phyloP scores from a whole-genome alignment of 2,888 invertebrate genomes.

The Drosophila picticornis region DNA sequence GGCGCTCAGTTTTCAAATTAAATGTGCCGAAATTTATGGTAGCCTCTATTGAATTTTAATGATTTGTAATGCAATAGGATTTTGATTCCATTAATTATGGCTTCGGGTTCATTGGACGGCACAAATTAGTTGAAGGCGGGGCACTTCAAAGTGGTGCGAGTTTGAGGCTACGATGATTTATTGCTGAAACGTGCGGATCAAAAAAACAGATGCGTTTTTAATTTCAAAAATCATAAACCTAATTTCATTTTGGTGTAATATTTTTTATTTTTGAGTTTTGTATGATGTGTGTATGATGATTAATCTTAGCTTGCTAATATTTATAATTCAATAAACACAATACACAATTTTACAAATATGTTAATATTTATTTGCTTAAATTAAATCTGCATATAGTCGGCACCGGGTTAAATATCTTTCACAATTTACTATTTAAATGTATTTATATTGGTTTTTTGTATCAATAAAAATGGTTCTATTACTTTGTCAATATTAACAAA shows the following conservation, averaged over 20 bases:
- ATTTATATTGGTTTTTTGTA: not conserved
- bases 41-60: constrained; percentile 73
- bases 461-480: not conserved
- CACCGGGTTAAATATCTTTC: not conserved
- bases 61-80: constrained; percentile 63
- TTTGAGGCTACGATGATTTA: constrained; percentile 26
- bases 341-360: not conserved
- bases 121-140: constrained; percentile 13
- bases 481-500: not conserved
- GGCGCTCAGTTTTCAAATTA: constrained; percentile 64
- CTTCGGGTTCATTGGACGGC: constrained; percentile 15
- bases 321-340: not conserved
- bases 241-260: not conserved
- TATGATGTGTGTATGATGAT: not conserved
- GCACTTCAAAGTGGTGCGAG: constrained; percentile 1
- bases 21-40: constrained; percentile 71
- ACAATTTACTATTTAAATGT: not conserved
- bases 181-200: constrained; percentile 26
- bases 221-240: not conserved
- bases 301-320: not conserved
- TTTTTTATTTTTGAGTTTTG: not conserved
- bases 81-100: constrained; percentile 66
- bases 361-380: not conserved
- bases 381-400: not conserved
- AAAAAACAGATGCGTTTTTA: not conserved